Evolutionary conservation across 2,888 invertebrate species (phyloP).

Genomic region (Diaprepes abbreviatus): DNA sequence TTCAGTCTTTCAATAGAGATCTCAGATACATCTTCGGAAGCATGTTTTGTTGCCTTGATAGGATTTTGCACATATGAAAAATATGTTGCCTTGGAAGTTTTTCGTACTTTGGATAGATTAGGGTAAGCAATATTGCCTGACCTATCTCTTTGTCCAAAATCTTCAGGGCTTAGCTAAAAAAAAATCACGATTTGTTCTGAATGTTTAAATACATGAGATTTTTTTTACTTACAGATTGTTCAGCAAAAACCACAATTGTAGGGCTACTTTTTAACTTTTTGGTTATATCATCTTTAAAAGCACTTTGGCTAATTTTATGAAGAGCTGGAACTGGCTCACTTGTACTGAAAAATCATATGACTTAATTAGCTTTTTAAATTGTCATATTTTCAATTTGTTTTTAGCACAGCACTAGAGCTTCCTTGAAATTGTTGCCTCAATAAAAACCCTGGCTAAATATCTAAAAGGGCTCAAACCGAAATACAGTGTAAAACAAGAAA

Average conservation of each 20-base stretch:
- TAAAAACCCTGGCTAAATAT: not conserved
- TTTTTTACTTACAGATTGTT: constrained; percentile 66
- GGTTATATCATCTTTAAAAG: constrained; percentile 62
- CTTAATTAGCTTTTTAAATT: constrained; percentile 14
- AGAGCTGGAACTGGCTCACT: constrained; percentile 62
- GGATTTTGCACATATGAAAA: constrained; percentile 76
- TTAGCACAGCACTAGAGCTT: too few species aligned
- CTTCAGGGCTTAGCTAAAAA: constrained; percentile 69
- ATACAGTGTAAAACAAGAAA: not conserved
- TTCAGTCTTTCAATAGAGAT: constrained; percentile 58
- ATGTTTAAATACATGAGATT: not conserved
- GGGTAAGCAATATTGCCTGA: constrained; percentile 65
- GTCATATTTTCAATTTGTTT: not conserved
- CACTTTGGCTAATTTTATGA: constrained; percentile 62
- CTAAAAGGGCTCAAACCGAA: not conserved
- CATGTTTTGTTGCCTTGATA: constrained; percentile 70
- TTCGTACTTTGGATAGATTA: constrained; percentile 64
- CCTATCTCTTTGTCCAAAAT: constrained; percentile 66
- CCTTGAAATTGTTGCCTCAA: not conserved
- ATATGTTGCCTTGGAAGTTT: constrained; percentile 68
- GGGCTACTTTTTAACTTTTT: constrained; percentile 61
- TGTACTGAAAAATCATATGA: constrained; percentile 57
- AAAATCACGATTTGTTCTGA: constrained; percentile 8
- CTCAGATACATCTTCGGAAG: constrained; percentile 63
- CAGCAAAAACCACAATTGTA: constrained; percentile 69